Evolutionary conservation across 2,888 invertebrate species (phyloP).

Genomic region (Panzeria rudis): DNA sequence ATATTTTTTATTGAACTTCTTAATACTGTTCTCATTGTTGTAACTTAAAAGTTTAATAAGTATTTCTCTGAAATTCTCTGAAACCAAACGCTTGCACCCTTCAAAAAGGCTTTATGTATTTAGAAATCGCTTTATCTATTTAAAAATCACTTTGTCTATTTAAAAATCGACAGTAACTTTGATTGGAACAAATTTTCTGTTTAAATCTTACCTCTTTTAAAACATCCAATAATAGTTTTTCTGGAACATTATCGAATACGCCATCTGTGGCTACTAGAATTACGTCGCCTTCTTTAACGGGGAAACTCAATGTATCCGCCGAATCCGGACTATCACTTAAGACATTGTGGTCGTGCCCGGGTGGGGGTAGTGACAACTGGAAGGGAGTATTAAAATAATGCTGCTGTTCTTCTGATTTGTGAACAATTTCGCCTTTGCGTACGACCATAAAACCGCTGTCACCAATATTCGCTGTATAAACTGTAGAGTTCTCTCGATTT

Average conservation of each 20-base stretch:
- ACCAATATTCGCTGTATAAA: conserved; percentile 99
- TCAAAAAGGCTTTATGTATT: no score
- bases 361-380: conserved; percentile 97
- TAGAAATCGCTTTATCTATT: no score
- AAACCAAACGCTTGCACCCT: no score
- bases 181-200: no score
- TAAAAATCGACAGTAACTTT: no score
- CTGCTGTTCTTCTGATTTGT: conserved; percentile 97
- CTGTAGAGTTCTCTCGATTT: conserved; percentile 93
- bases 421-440: conserved; percentile 92
- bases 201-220: conserved; percentile 86
- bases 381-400: conserved; percentile 99
- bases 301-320: conserved; percentile 94
- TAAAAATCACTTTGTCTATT: no score
- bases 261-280: conserved; percentile 98
- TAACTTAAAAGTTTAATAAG: no score
- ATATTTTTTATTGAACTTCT: no score
- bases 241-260: conserved; percentile 98
- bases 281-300: conserved; percentile 95
- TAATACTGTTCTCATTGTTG: no score
- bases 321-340: conserved; percentile 97
- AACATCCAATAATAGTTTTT: conserved; percentile 93
- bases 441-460: conserved; percentile 99
- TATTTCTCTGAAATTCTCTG: no score
- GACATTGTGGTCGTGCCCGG: conserved; percentile 93